Evolutionary conservation across 64 coral and sea anemone species (phyloP).

Genomic region (Pocillopora damicornis): DNA sequence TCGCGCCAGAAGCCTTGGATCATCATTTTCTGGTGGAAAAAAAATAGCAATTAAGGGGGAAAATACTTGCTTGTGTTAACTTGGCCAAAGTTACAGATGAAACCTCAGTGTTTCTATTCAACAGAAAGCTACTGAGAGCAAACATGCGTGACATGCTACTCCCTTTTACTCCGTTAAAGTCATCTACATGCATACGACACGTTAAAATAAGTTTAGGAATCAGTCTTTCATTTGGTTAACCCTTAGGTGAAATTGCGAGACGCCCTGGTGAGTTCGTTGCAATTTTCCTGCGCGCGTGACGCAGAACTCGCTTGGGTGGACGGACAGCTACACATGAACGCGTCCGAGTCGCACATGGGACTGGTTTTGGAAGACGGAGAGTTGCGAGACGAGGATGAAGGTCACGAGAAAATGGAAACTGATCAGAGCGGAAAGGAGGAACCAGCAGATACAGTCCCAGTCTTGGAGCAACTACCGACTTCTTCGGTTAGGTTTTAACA

Average conservation of each 20-base stretch:
- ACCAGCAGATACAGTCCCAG: constrained; percentile 78
- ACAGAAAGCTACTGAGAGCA: no score
- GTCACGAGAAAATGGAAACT: constrained; percentile 89
- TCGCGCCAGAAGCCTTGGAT: neutral
- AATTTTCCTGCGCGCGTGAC: constrained; percentile 93
- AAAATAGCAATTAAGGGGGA: no score
- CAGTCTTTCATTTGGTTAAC: neutral
- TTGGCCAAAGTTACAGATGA: no score
- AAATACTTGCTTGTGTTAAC: no score
- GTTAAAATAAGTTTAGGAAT: neutral
- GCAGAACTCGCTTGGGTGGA: constrained; percentile 98
- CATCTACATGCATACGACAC: no score
- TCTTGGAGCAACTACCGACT: constrained; percentile 77
- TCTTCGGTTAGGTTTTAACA: constrained; percentile 42
- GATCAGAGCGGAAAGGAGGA: constrained; percentile 69
- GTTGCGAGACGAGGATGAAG: constrained; percentile 56
- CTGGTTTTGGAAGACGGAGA: constrained; percentile 48
- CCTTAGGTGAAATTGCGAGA: constrained; percentile 89
- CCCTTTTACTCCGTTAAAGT: no score
- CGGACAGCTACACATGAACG: constrained; percentile 84
- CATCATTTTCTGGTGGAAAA: neutral
- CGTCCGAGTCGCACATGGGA: constrained; percentile 60
- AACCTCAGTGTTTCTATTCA: no score
- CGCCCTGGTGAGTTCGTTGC: constrained; percentile 88
- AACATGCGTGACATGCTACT: no score